Evolutionary conservation across 2,797 vertebrate genomes (phyloP).

Genomic region (Aulostomus chinensis): DNA sequence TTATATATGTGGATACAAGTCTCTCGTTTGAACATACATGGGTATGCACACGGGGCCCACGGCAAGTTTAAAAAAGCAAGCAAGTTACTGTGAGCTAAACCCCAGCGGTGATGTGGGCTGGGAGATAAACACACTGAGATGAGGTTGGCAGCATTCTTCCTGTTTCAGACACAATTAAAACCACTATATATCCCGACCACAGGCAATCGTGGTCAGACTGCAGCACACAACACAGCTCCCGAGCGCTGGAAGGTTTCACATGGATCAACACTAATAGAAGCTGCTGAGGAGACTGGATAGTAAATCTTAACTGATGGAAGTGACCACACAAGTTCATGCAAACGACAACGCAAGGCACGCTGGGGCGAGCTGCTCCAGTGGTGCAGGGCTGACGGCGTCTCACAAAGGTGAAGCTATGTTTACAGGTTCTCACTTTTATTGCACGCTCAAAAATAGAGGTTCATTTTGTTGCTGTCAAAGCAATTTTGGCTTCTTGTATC

Average conservation of each 20-base stretch:
- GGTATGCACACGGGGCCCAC: conserved; percentile 12
- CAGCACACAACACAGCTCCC: conserved; percentile 21
- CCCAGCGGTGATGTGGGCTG: conserved; percentile 55
- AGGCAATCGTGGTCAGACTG: conserved; percentile 60
- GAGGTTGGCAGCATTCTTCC: conserved; percentile 58
- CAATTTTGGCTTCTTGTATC: no score
- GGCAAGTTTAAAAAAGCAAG: conserved; percentile 53
- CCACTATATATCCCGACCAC: conserved; percentile 46
- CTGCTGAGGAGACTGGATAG: conserved; percentile 4
- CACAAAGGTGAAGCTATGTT: no score
- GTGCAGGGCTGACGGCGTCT: neutral
- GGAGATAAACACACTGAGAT: conserved; percentile 60
- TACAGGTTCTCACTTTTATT: no score
- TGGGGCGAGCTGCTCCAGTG: neutral
- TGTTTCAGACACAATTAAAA: conserved; percentile 64
- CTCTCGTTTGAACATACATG: neutral
- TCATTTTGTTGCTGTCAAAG: no score
- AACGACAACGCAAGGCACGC: no score
- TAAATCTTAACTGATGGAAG: neutral
- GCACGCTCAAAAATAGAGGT: no score
- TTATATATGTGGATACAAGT: neutral
- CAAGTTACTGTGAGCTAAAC: conserved; percentile 38
- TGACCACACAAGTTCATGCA: conserved; percentile 6
- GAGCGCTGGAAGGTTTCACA: conserved; percentile 20
- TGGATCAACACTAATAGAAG: conserved; percentile 13